Conservation (phyloP, 2,113 vertebrate species). For the Corythornis cristatus region DNA sequence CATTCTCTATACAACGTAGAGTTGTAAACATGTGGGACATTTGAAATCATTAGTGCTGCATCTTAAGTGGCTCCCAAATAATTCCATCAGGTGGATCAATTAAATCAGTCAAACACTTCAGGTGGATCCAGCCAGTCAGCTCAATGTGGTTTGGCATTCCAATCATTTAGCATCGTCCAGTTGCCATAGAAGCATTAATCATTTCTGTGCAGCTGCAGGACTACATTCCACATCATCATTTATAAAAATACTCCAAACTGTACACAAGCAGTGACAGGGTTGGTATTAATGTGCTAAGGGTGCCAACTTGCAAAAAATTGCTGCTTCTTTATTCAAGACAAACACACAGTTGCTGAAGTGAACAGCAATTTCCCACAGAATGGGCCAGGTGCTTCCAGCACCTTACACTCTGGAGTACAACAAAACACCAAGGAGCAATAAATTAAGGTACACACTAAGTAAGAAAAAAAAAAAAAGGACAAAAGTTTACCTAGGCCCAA, state of each 20-base stretch:
- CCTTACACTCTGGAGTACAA: neutral
- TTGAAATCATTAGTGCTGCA: neutral
- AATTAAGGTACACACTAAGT: neutral
- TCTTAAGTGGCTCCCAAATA: neutral
- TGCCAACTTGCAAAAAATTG: neutral
- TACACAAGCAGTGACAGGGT: neutral
- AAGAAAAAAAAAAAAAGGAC: no score
- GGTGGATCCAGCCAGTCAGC: neutral
- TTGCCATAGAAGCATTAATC: neutral
- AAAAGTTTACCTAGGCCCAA: neutral
- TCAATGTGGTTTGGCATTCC: neutral
- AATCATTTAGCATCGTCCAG: neutral
- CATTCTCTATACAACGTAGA: neutral
- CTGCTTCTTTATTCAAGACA: neutral
- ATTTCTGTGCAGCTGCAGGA: neutral
- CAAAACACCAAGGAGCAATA: neutral
- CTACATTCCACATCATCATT: neutral
- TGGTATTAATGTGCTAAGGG: neutral
- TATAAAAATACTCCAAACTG: neutral
- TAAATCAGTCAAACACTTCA: neutral
- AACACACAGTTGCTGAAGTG: neutral
- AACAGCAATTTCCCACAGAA: neutral
- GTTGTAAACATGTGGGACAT: neutral
- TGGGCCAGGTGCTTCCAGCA: fast-evolving
- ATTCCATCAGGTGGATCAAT: neutral